Percentiles rank a stretch among this genome's conserved stretches.
phyloP scores from a whole-genome alignment of 35 echinoderm and acorn worm species.

The Acanthaster planci region DNA sequence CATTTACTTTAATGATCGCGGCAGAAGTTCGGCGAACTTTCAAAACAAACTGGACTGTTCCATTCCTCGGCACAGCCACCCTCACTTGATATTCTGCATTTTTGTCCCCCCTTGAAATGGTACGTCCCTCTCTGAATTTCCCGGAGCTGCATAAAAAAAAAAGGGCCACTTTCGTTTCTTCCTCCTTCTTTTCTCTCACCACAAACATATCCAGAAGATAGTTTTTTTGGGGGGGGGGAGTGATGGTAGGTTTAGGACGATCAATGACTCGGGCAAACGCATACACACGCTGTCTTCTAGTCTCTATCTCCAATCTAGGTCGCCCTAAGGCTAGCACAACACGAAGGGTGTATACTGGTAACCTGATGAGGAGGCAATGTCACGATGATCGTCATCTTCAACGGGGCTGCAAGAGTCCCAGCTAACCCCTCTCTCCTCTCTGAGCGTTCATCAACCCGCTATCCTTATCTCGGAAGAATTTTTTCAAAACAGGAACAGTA shows the following conservation, averaged over 20 bases:
- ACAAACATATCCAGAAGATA: background rate
- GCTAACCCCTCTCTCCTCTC: background rate
- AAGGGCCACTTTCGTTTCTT: background rate
- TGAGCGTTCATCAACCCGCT: slow-evolving; percentile 14
- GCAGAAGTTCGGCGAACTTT: slow-evolving; percentile 8
- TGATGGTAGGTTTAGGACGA: slow-evolving; percentile 11
- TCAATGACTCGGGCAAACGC: slow-evolving; percentile 8
- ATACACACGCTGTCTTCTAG: background rate
- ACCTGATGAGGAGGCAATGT: slow-evolving; percentile 14
- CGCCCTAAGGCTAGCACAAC: slow-evolving; percentile 1
- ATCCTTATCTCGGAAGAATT: background rate
- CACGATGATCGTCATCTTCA: slow-evolving; percentile 11
- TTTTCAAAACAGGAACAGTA: no score
- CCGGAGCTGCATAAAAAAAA: background rate
- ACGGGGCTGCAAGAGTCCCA: background rate
- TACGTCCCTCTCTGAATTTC: background rate
- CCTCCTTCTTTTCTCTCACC: background rate
- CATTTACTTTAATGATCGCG: slow-evolving; percentile 21
- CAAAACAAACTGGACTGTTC: background rate
- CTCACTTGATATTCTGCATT: background rate
- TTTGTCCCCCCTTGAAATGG: background rate
- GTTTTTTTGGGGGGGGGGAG: slow-evolving; percentile 4
- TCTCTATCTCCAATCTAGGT: background rate
- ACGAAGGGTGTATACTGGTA: background rate
- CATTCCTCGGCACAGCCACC: background rate